Percentiles rank a stretch among this genome's conserved stretches.
Evolutionary conservation across 2,797 vertebrate genomes (phyloP).

Genomic region (Kryptolebias ocellatus): DNA sequence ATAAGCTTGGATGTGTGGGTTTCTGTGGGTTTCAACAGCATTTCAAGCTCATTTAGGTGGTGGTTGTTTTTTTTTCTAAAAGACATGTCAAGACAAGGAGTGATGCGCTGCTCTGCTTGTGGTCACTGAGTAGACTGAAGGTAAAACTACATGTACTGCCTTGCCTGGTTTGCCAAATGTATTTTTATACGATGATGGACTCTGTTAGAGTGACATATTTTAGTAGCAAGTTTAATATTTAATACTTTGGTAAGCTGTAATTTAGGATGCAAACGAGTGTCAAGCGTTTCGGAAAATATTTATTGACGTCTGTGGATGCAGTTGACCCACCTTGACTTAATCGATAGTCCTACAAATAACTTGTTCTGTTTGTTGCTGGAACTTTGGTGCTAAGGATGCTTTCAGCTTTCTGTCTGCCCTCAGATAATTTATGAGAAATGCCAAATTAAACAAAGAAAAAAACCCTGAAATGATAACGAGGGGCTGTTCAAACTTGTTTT

Average conservation of each 20-base stretch:
- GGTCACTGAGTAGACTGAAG: conserved; percentile 49
- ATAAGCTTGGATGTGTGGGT: conserved; percentile 19
- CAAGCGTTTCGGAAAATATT: conserved; percentile 44
- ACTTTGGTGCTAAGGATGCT: conserved; percentile 72
- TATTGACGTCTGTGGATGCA: conserved; percentile 55
- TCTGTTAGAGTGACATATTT: conserved; percentile 51
- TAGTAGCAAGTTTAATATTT: conserved; percentile 28
- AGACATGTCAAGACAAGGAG: conserved; percentile 58
- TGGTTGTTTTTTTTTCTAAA: conserved; percentile 9
- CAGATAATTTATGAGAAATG: conserved; percentile 63
- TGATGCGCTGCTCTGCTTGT: conserved; percentile 55
- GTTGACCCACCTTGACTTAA: conserved; percentile 11
- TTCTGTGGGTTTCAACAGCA: conserved; percentile 30
- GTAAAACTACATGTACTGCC: conserved; percentile 53
- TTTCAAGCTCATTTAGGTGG: conserved; percentile 27
- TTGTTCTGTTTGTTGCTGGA: conserved; percentile 50
- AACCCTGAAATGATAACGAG: no score
- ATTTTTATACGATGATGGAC: conserved; percentile 47
- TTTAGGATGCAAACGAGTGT: conserved; percentile 29
- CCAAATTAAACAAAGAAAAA: conserved; percentile 67
- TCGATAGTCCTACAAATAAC: neutral
- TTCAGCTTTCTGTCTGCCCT: conserved; percentile 58
- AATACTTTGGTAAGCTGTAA: conserved; percentile 38
- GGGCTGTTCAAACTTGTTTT: no score
- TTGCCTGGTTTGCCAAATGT: conserved; percentile 78